These are phyloP conservation scores for Rosalia funebris DNA, from an alignment of 2,888 invertebrate genomes.

Conservation along the genomic window DNA sequence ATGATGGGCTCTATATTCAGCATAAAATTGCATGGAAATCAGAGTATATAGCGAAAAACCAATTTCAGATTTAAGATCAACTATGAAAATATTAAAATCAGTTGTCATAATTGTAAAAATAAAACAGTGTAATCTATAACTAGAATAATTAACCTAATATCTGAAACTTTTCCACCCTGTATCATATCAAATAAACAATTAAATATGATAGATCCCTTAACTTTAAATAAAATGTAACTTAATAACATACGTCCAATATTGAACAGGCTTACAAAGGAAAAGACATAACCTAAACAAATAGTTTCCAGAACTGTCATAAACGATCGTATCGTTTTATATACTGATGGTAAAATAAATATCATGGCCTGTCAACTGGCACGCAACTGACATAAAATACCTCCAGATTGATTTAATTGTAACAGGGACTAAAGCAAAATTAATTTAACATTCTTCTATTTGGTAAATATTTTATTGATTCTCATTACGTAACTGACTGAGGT, in stretches of 20 bases:
- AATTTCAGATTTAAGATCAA: too few relatives aligned
- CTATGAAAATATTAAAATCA: too few relatives aligned
- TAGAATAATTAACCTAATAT: too few relatives aligned
- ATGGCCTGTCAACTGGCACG: slow-evolving; percentile 11
- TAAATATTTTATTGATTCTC: background rate
- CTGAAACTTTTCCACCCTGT: too few relatives aligned
- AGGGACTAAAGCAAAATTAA: slow-evolving; percentile 1
- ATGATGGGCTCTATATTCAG: too few relatives aligned
- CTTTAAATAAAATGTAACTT: background rate
- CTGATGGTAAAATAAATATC: slow-evolving; percentile 28
- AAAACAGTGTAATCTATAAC: too few relatives aligned
- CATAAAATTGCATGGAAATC: too few relatives aligned
- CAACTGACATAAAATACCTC: slow-evolving; percentile 14
- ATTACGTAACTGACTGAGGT: too few relatives aligned
- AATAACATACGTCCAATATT: background rate
- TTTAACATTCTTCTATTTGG: background rate
- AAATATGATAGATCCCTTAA: background rate
- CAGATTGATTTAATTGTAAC: slow-evolving; percentile 10
- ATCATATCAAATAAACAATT: too few relatives aligned
- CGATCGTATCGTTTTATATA: slow-evolving; percentile 29
- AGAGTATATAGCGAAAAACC: too few relatives aligned
- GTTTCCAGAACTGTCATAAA: slow-evolving; percentile 15
- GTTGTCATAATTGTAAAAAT: too few relatives aligned
- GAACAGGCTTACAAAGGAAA: background rate
- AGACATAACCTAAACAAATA: slow-evolving; percentile 1